Conservation (phyloP, 2,888 invertebrate species). For the Cinara cedri region DNA sequence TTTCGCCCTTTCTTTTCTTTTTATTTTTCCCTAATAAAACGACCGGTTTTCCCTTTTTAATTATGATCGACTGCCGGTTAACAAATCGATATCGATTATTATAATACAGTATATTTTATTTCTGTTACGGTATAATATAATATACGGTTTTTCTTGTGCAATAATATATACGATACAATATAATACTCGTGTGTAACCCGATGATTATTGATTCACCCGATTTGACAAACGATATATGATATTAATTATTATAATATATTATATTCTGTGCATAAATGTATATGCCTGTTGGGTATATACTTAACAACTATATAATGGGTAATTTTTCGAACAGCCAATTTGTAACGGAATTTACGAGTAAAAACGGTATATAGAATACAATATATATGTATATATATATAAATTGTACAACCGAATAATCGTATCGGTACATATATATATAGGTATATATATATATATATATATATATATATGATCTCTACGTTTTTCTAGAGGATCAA, state of each 20-base stretch:
- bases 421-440: too few relatives aligned
- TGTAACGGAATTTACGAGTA: conserved; percentile 1
- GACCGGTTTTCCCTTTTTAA: too few relatives aligned
- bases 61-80: neutral
- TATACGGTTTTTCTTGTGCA: too few relatives aligned
- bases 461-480: conserved; percentile 3
- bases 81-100: neutral
- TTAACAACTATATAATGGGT: too few relatives aligned
- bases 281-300: neutral
- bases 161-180: too few relatives aligned
- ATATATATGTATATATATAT: too few relatives aligned
- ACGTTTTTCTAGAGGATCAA: neutral
- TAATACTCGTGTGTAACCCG: neutral
- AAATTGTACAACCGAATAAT: too few relatives aligned
- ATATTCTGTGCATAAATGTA: neutral
- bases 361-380: neutral
- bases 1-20: too few relatives aligned
- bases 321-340: neutral
- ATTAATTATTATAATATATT: neutral
- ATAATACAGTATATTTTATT: neutral
- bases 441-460: too few relatives aligned
- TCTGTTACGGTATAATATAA: neutral
- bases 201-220: neutral
- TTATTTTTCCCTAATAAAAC: too few relatives aligned
- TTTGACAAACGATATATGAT: neutral